Evolutionary conservation across 2,888 invertebrate species (phyloP).

Genomic region (Antheraea yamamai): DNA sequence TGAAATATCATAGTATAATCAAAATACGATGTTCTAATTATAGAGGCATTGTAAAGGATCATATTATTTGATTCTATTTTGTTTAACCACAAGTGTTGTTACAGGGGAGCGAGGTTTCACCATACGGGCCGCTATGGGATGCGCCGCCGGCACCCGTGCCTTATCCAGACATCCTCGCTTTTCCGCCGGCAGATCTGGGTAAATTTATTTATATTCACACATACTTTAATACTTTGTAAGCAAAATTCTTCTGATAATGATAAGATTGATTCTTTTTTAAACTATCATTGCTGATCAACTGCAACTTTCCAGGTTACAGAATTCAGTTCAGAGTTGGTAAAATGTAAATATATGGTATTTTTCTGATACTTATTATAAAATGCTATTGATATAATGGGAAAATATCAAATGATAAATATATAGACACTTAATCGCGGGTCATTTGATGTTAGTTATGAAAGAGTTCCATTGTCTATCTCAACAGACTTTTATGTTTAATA

Average conservation of each 20-base stretch:
- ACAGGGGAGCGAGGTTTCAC: constrained; percentile 76
- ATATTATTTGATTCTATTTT: background rate
- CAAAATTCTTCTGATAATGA: background rate
- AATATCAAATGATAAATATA: too few species aligned
- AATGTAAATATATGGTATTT: background rate
- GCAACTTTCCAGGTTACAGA: background rate
- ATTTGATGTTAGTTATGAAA: too few species aligned
- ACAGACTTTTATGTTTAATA: too few species aligned
- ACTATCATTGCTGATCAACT: background rate
- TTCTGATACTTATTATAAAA: background rate
- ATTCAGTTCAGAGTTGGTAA: background rate
- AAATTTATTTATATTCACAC: constrained; percentile 21
- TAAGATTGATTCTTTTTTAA: background rate
- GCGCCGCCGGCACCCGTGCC: constrained; percentile 84
- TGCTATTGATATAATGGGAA: background rate
- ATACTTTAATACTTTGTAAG: background rate
- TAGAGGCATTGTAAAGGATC: too few species aligned
- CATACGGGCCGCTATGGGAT: constrained; percentile 85
- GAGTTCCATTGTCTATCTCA: too few species aligned
- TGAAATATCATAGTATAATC: too few species aligned
- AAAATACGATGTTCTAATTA: background rate
- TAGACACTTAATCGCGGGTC: too few species aligned
- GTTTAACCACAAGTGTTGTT: constrained; percentile 8
- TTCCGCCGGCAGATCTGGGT: constrained; percentile 85
- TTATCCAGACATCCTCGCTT: constrained; percentile 88